Evolutionary conservation across 2,888 invertebrate genomes (phyloP), one percentile per base, ranked within the genome.

Genomic region (Caenorhabditis macrosperma): DNA sequence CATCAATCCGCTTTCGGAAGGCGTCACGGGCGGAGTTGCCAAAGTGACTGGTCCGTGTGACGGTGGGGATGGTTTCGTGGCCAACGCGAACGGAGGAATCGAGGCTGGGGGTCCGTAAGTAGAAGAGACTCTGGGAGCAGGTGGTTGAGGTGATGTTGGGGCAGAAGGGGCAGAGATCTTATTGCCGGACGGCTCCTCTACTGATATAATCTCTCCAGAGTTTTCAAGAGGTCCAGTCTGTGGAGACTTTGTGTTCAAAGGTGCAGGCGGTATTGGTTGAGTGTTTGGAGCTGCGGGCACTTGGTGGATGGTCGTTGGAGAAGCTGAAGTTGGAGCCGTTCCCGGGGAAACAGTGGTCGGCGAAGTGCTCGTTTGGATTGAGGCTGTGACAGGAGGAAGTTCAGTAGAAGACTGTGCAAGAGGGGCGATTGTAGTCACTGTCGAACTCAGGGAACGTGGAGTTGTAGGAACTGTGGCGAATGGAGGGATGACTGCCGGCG

Each of bases 151-250:
- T 9, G 35, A 12, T 12, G 41, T 12, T n/a, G 66, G 24, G 0
- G 0, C 22, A 20, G 60, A 6, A 28, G 61, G 54, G 5, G 38
- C 20, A 20, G 50, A 26, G 33, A 60, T 33, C n/a, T 48, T 26
- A 54, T 26, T 48, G 7, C 72, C 48, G 5, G 20, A 4, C 24
- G 63, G 55, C 15, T 72, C 72, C 28, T 72, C 72, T 6, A 72
- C 57, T 10, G 72, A 72, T n/a, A 72, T 72, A 12, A 72, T 33
- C 20, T 72, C 72, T 46, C 72, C 72, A 17, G 72, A 72, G 57
- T 72, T 72, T 5, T 72, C 72, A 46, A 48, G 46, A 6, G 57
- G 26, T 35, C 63, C 72, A 17, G 72, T 63, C 35, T 72, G 72
- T 10, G 72, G 72, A 15, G 72, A 33, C 10, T 72, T 72, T 4